Evolutionary conservation across 2,888 invertebrate genomes (phyloP).

Genomic region (Cyclophora punctaria): DNA sequence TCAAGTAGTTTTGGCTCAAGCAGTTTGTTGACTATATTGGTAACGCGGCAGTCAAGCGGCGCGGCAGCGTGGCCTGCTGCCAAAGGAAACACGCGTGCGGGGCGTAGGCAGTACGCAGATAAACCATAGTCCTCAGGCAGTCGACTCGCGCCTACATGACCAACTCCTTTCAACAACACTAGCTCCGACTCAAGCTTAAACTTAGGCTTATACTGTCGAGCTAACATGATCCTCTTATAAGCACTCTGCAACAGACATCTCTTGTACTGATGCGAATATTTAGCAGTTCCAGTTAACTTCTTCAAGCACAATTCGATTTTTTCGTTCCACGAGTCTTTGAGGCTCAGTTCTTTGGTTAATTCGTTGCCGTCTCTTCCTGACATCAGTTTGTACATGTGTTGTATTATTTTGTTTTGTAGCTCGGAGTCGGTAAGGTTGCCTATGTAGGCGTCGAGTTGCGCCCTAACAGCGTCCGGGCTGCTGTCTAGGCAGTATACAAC

Average conservation of each 20-base stretch:
- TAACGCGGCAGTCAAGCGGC: conserved; percentile 24
- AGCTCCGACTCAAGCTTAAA: conserved; percentile 29
- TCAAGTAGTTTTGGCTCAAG: conserved; percentile 26
- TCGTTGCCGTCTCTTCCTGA: conserved; percentile 20
- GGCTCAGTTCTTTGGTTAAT: conserved; percentile 21
- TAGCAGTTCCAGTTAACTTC: conserved; percentile 19
- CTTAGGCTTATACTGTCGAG: conserved; percentile 24
- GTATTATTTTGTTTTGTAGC: conserved; percentile 27
- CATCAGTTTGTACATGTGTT: conserved; percentile 32
- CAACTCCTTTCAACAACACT: conserved; percentile 28
- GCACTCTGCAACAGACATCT: conserved; percentile 27
- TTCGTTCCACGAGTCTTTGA: conserved; percentile 23
- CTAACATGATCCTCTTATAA: conserved; percentile 28
- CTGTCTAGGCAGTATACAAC: conserved; percentile 37
- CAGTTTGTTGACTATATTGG: conserved; percentile 29
- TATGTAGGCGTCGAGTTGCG: conserved; percentile 30
- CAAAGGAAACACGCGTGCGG: conserved; percentile 25
- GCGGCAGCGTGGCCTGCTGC: conserved; percentile 24
- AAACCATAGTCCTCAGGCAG: conserved; percentile 29
- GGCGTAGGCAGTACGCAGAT: conserved; percentile 25
- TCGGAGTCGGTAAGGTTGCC: conserved; percentile 25
- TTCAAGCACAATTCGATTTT: conserved; percentile 27
- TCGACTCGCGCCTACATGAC: conserved; percentile 20
- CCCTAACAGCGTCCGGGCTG: conserved; percentile 32
- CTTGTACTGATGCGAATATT: conserved; percentile 30